phyloP scores from a whole-genome alignment of 2,113 vertebrate genomes.

The Variabilichromis moorii region DNA sequence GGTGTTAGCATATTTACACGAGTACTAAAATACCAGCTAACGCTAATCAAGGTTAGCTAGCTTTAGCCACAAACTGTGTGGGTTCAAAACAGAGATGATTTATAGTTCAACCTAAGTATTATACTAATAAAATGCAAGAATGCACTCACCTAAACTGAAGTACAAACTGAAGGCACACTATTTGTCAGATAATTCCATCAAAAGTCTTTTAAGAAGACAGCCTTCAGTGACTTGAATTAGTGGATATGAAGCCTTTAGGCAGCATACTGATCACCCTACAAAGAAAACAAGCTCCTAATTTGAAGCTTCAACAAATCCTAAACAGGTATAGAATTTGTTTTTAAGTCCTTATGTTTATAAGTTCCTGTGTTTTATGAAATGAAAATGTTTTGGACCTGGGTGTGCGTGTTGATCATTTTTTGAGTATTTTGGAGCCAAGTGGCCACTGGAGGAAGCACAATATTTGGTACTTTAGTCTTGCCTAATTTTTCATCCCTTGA shows the following conservation, averaged over 20 bases:
- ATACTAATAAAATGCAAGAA: not conserved
- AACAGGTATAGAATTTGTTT: not conserved
- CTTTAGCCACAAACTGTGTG: not conserved
- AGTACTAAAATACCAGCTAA: not conserved
- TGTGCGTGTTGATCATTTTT: not conserved
- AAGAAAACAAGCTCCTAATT: not conserved
- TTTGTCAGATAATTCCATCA: not conserved
- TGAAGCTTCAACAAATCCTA: not conserved
- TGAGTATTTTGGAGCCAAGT: not conserved
- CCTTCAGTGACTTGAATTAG: not conserved
- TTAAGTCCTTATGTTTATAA: fast-evolving
- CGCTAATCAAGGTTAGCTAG: not conserved
- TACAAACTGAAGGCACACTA: not conserved
- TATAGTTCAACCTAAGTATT: fast-evolving
- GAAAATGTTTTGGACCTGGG: not conserved
- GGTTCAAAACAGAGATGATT: not conserved
- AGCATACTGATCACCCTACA: not conserved
- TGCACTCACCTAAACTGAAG: not conserved
- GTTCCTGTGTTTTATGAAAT: not conserved
- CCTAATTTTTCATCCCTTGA: not conserved
- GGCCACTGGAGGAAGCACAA: fast-evolving
- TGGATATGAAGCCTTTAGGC: not conserved
- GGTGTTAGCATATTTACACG: not conserved
- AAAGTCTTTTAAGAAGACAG: fast-evolving
- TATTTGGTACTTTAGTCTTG: fast-evolving